Evolutionary conservation across 1,140 invertebrate species (phyloP), one percentile per base, ranked within the genome.

Genomic region (Chironomus tepperi): DNA sequence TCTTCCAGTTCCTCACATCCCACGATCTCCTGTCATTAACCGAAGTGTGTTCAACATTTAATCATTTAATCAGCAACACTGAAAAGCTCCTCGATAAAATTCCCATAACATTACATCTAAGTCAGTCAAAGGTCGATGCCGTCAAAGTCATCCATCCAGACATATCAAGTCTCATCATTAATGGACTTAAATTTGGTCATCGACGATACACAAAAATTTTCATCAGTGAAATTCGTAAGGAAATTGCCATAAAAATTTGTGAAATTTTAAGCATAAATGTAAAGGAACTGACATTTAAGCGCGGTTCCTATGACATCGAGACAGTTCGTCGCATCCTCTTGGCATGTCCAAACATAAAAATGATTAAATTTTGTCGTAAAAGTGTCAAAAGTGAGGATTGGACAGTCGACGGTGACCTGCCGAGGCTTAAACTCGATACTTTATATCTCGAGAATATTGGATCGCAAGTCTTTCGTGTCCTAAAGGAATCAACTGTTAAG

Each of bases 41-140:
- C 47, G 47, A 57, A 57, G 47, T 57, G 47, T 57, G 47, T 57
- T 57, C 47, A 57, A 57, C 47, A 57, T 57, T 57, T 12, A 57
- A 57, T 15, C 47, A 57, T n/a, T 57, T 57, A 57, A 57, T 57
- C 8, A 57, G 47, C 47, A 57, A 12, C 10, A 57, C 47, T 15
- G 47, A 57, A 57, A 57, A 15, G 3, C 3, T 57, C 0, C 47
- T 57, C 47, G 47, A 57, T 15, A 57, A 57, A 57, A 57, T 57
- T 57, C 47, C 47, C 1, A n/a, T 57, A n/a, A n/a, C 12, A 1
- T 15, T 57, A 1, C 47, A 57, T n/a, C 15, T n/a, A 12, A 57
- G 47, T 57, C 47, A 57, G 15, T 57, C 47, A 15, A 57, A 15
- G 15, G n/a, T 57, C 47, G 47, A 57, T 57, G 12, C n/a, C 5